These are phyloP conservation scores for Cephalopachus bancanus DNA, from an alignment of 2,797 vertebrate genomes.

Conservation along the genomic window DNA sequence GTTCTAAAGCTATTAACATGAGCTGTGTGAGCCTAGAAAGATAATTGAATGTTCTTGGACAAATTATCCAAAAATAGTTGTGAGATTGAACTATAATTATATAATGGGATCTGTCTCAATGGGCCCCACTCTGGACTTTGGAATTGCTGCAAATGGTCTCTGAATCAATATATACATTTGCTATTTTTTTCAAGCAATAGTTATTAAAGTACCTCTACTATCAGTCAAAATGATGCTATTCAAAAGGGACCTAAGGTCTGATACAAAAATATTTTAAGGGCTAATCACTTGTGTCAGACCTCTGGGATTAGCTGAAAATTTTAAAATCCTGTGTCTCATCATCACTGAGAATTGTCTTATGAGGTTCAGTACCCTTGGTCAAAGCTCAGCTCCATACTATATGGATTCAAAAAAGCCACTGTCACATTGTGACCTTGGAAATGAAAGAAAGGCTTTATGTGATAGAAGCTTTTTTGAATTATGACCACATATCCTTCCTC, in stretches of 20 bases:
- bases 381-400: not conserved
- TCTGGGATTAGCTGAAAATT: not conserved
- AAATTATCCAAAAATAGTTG: not conserved
- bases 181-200: slow-evolving; percentile 5
- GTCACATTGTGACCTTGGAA: not conserved
- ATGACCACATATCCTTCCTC: not conserved
- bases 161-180: not conserved
- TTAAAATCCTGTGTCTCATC: not conserved
- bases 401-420: not conserved
- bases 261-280: slow-evolving; percentile 2
- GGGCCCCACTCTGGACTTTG: not conserved
- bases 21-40: not conserved
- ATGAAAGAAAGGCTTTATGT: not conserved
- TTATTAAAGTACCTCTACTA: not conserved
- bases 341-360: not conserved
- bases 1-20: not conserved
- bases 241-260: not conserved
- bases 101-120: not conserved
- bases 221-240: not conserved
- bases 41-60: not conserved
- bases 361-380: not conserved
- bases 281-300: not conserved
- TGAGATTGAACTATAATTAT: not conserved
- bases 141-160: not conserved
- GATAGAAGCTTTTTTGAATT: not conserved